phyloP scores from a whole-genome alignment of 2,113 vertebrate species.

The Pseudonaja textilis region DNA sequence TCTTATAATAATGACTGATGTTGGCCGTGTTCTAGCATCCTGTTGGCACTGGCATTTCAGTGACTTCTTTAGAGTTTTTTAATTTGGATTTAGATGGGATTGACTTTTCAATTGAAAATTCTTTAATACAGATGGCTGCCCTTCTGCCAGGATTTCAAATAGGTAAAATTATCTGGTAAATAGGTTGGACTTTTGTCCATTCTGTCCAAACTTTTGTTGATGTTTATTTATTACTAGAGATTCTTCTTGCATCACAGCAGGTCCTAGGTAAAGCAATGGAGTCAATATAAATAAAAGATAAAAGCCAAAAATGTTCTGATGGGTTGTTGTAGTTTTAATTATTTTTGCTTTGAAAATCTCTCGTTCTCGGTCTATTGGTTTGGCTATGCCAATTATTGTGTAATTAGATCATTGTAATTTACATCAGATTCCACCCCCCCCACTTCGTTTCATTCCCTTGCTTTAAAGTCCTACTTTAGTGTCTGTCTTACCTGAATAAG shows the following conservation, averaged over 20 bases:
- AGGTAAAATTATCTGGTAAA: not conserved
- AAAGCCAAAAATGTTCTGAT: not conserved
- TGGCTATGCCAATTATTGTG: not conserved
- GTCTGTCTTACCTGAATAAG: accelerated
- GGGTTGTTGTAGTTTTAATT: not conserved
- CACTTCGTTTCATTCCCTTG: not conserved
- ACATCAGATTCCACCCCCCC: not conserved
- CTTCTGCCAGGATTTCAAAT: not conserved
- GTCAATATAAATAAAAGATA: not conserved
- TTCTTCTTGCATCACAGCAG: not conserved
- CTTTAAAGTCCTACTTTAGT: not conserved
- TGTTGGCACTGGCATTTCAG: not conserved
- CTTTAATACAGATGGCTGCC: not conserved
- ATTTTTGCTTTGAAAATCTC: not conserved
- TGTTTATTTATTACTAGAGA: not conserved
- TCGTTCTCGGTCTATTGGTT: not conserved
- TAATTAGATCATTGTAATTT: not conserved
- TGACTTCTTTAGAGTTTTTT: not conserved
- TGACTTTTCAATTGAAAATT: not conserved
- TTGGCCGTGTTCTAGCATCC: not conserved
- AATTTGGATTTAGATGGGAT: not conserved
- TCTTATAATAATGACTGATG: not conserved
- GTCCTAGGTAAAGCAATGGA: not conserved
- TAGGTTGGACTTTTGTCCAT: not conserved
- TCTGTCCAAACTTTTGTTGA: not conserved